Base-by-base conservation (phyloP, 2,113 vertebrate genomes). In the Channa maculata region DNA sequence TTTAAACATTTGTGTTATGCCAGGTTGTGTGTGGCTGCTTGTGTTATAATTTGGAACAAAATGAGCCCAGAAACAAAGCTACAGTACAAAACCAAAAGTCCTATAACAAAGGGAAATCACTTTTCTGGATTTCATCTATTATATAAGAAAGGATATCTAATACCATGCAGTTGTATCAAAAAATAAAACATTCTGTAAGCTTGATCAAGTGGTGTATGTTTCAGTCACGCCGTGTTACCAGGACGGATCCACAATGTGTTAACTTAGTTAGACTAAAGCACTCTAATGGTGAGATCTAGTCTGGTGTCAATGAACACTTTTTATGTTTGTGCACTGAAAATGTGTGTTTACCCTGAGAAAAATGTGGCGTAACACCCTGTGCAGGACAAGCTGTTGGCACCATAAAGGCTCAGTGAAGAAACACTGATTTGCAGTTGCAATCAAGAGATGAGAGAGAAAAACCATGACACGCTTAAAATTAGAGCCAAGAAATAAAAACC, bases 21-120 rank as follows among this genome's bases (percentile, higher is more conserved):
- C 4, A n/a, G 11, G 33, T 70, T 73, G 54, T 73, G 49, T 79
- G n/a, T 79, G 49, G 73, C 59, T 85, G 46, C 51, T 8, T 53
- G 4, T 53, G 61, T 65, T 75, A 65, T 13, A 57, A 14, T 4
- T 0, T 14, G 46, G 5, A 11, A 51, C n/a, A 62, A 3, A 44
- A 48, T 36, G 7, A 3, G 5, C 2, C 8, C 15, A 43, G 53
- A 68, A 48, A 41, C 5, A 46, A 6, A 46, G 34, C 52, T 37
- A 53, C 10, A 75, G 45, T 13, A 52, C 4, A 48, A 43, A 41
- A 43, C 8, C 8, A 46, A 24, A 58, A 43, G 38, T 8, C 14
- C 15, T 13, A 0, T 9, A 6, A 55, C 39, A 24, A 24, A 24
- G 24, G 24, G 9, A 36, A 50, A 12, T 50, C 24, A 10, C 5